Conservation (phyloP, 1,140 invertebrate genomes). For the Scaptomyza hsui region DNA sequence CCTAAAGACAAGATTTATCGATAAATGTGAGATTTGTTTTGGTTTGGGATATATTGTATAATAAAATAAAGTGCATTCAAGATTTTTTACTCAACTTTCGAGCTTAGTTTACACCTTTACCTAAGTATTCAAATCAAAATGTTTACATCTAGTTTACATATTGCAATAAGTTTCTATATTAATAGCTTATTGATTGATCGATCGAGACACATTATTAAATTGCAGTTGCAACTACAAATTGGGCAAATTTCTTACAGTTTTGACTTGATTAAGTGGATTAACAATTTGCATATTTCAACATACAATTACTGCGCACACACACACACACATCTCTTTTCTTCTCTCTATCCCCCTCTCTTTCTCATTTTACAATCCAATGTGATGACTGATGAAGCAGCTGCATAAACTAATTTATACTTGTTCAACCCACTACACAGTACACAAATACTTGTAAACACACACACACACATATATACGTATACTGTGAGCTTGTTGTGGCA, state of each 20-base stretch:
- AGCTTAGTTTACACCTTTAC: no score
- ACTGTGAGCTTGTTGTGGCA: constrained; percentile 16
- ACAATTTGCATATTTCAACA: constrained; percentile 16
- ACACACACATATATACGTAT: constrained; percentile 5
- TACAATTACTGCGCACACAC: constrained; percentile 2
- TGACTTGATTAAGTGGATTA: constrained; percentile 34
- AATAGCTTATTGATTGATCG: neutral
- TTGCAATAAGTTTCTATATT: neutral
- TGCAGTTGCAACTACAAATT: constrained; percentile 21
- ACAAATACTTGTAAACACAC: neutral
- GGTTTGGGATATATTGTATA: no score
- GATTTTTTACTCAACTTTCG: no score
- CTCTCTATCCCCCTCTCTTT: neutral
- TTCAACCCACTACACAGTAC: constrained; percentile 27
- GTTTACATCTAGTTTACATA: no score
- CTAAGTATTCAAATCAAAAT: neutral
- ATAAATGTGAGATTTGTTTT: no score
- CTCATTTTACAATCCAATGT: constrained; percentile 15
- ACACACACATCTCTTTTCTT: neutral
- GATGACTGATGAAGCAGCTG: constrained; percentile 66
- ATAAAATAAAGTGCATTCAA: no score
- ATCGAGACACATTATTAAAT: constrained; percentile 14
- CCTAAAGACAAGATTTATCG: no score
- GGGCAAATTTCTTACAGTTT: neutral
- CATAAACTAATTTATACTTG: constrained; percentile 68